Evolutionary conservation across 2,888 invertebrate species (phyloP), one percentile per base, ranked within the genome.

Genomic region (Incurvaria masculella): DNA sequence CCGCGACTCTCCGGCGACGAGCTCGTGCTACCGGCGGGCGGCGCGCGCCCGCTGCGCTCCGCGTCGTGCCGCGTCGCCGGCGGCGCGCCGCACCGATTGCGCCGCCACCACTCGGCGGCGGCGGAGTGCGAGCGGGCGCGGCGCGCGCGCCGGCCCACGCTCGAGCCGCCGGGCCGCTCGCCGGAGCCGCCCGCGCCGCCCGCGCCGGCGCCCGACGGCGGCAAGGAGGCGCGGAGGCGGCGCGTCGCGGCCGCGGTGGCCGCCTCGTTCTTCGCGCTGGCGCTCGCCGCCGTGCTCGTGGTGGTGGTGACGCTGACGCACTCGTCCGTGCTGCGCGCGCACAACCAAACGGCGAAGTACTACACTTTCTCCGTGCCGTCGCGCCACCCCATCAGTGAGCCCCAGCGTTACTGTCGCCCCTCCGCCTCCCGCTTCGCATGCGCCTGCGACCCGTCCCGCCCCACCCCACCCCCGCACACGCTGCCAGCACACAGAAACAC

Each of bases 241-340:
- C 82, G 84, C 56, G 84, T 88, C 56, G 87, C 87, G 45, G 85
- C 84, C 60, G 82, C 87, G 58, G 84, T 89, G 51, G 81, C 88
- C 55, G 86, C 83, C 27, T 86, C 86, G 27, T 88, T 89, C 72
- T 72, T 87, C 68, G 86, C 89, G 65, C 79, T 90, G 60, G 82
- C 86, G 56, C 79, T 85, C 60, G 85, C 88, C 51, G 86, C 89
- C 59, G 83, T 89, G 54, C 82, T 89, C 61, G 87, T 87, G 60
- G 88, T 91, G 63, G 83, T 90, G 63, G 83, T 90, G 60, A 89
- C 90, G 48, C 80, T 91, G 64, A 89, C 87, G 43, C 87, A 86
- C 73, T 82, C 85, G 69, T 82, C 84, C 58, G 84, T 84, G 60
- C 75, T 82, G 51, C 81, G 79, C 61, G 81, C 82, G 52, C 81